phyloP scores from a whole-genome alignment of 2,797 vertebrate species.

The Onychomys arenicola region DNA sequence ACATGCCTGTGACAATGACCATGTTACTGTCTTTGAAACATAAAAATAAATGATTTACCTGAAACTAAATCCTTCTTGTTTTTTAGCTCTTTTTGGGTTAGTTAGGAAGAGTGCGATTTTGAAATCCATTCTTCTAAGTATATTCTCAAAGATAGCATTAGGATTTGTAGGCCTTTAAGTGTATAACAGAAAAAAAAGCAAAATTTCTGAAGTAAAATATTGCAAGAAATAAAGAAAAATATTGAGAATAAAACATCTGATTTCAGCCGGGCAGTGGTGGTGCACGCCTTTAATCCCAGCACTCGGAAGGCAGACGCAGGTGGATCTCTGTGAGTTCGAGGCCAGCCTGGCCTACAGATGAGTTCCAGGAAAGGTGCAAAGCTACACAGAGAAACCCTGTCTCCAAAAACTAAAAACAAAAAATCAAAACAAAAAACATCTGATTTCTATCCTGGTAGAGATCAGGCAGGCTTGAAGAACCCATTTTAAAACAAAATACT shows the following conservation, averaged over 20 bases:
- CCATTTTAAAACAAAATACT: constrained; percentile 23
- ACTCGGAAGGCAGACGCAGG: too few relatives aligned
- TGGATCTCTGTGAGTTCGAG: too few relatives aligned
- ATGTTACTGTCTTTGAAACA: constrained; percentile 87
- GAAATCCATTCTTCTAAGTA: constrained; percentile 44
- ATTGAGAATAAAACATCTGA: background rate
- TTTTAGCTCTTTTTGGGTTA: constrained; percentile 43
- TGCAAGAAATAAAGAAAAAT: background rate
- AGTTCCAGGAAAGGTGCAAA: too few relatives aligned
- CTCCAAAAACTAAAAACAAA: too few relatives aligned
- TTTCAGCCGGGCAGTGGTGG: too few relatives aligned
- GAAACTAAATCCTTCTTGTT: constrained; percentile 86
- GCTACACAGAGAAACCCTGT: too few relatives aligned
- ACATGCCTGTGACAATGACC: constrained; percentile 86
- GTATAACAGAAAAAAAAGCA: background rate
- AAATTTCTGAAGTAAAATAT: constrained; percentile 22
- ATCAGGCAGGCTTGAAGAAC: constrained; percentile 21
- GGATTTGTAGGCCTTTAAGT: constrained; percentile 52
- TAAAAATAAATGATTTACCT: constrained; percentile 93
- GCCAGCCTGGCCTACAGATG: too few relatives aligned
- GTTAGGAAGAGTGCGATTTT: background rate
- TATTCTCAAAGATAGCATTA: constrained; percentile 23
- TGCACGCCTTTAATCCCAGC: too few relatives aligned
- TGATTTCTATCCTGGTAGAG: background rate
- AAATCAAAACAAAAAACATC: constrained; percentile 11